Conservation (phyloP, 2,113 vertebrate species). For the Oreochromis aureus region DNA sequence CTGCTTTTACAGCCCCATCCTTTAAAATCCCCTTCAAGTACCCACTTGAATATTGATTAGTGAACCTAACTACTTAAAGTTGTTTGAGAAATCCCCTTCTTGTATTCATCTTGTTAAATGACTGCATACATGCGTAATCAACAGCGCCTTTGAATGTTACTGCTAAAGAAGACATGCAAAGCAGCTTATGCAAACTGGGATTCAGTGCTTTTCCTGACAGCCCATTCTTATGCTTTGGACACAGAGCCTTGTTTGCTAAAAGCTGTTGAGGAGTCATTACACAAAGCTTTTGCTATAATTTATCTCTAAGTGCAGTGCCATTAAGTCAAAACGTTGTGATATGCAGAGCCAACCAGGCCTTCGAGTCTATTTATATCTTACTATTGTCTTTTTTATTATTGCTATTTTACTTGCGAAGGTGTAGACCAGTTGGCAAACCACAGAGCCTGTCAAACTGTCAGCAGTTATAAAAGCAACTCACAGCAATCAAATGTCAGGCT, state of each 20-base stretch:
- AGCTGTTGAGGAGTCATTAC: neutral
- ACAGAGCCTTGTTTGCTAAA: conserved; percentile 8
- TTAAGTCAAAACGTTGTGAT: conserved; percentile 6
- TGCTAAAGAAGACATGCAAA: neutral
- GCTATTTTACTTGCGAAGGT: conserved; percentile 29
- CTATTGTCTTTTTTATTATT: conserved; percentile 1
- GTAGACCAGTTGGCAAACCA: conserved; percentile 12
- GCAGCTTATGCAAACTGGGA: conserved; percentile 13
- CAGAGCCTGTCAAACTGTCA: conserved; percentile 35
- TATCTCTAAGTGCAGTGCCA: neutral
- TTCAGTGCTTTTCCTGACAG: neutral
- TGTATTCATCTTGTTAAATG: neutral
- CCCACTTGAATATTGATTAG: conserved; percentile 44
- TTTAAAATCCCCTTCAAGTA: conserved; percentile 36
- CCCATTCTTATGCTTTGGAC: neutral
- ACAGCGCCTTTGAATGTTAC: conserved; percentile 14
- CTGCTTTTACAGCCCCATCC: neutral
- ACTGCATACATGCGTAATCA: conserved; percentile 11
- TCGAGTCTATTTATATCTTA: neutral
- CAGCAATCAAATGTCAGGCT: conserved; percentile 26
- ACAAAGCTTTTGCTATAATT: conserved; percentile 3
- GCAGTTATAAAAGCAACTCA: conserved; percentile 24
- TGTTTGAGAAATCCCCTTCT: conserved; percentile 12
- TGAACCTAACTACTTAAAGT: conserved; percentile 6
- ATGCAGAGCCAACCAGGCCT: neutral